Percentiles rank a stretch among this genome's conserved stretches.
phyloP scores from a whole-genome alignment of 2,113 vertebrate species.

The Turnix velox region DNA sequence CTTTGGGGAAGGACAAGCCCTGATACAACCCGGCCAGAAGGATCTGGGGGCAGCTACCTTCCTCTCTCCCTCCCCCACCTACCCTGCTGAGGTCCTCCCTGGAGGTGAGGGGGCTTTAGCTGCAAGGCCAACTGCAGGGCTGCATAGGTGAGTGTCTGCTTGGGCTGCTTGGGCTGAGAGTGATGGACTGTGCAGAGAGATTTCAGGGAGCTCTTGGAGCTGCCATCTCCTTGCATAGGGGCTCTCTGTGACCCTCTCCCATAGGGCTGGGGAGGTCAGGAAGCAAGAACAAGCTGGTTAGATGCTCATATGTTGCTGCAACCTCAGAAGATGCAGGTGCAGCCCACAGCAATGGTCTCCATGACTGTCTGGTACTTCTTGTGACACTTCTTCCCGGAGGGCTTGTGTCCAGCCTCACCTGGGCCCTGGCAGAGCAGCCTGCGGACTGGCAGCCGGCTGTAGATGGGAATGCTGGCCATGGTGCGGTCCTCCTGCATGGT shows the following conservation, averaged over 20 bases:
- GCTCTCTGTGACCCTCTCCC: background rate
- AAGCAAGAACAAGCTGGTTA: conserved; percentile 38
- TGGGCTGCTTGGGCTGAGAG: background rate
- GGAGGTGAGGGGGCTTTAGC: background rate
- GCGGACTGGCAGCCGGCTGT: conserved; percentile 81
- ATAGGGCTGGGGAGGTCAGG: background rate
- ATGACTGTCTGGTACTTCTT: conserved; percentile 76
- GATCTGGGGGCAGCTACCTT: background rate
- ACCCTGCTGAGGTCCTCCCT: background rate
- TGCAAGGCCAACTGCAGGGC: fast-evolving
- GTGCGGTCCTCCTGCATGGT: conserved; percentile 85
- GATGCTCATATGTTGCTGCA: background rate
- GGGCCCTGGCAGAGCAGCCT: conserved; percentile 71
- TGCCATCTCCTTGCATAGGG: background rate
- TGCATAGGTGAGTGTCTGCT: background rate
- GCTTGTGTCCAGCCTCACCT: background rate
- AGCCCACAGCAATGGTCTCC: conserved; percentile 85
- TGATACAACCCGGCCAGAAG: background rate
- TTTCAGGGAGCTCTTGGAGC: background rate
- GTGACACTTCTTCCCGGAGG: conserved; percentile 49
- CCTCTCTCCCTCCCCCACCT: background rate
- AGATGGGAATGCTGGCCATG: conserved; percentile 85
- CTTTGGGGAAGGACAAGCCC: background rate
- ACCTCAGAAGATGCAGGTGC: conserved; percentile 84
- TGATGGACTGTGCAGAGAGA: background rate